These are phyloP conservation scores for Heliconius cydno DNA, from an alignment of 2,888 invertebrate species.

Conservation along the genomic window DNA sequence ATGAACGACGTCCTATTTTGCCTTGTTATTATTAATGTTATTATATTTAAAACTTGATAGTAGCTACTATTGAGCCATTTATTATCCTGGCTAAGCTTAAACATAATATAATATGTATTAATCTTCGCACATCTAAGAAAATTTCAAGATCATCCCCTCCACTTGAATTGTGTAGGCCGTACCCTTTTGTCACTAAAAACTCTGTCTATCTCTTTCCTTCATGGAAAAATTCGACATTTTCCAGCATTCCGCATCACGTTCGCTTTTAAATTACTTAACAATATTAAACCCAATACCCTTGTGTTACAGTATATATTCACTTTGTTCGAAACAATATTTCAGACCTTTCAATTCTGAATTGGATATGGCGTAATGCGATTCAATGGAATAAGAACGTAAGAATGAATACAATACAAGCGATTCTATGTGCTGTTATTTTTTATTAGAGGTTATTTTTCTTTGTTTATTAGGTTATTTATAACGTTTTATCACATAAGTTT, in stretches of 20 bases:
- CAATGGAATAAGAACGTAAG: conserved; percentile 42
- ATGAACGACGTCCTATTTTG: conserved; percentile 69
- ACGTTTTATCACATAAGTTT: conserved; percentile 46
- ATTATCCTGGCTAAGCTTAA: conserved; percentile 25
- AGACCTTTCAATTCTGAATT: conserved; percentile 37
- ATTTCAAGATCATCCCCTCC: conserved; percentile 81
- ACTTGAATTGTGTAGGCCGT: conserved; percentile 73
- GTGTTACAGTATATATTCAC: conserved; percentile 49
- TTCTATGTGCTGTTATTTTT: conserved; percentile 40
- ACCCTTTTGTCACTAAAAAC: conserved; percentile 77
- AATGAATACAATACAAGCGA: conserved; percentile 34
- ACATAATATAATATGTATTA: conserved; percentile 43
- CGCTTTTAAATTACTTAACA: conserved; percentile 48
- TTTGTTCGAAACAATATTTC: conserved; percentile 25
- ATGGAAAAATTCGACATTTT: conserved; percentile 75
- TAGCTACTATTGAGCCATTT: conserved; percentile 39
- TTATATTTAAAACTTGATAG: conserved; percentile 3
- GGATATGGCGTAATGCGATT: conserved; percentile 34
- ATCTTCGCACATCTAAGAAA: conserved; percentile 57
- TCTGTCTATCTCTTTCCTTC: conserved; percentile 75
- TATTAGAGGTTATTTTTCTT: conserved; percentile 34
- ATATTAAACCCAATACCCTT: conserved; percentile 53
- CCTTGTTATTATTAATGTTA: conserved; percentile 35
- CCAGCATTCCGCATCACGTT: conserved; percentile 65
- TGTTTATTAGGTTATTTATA: conserved; percentile 42